Percentiles rank a stretch among this genome's conserved stretches.
Evolutionary conservation across 2,113 vertebrate species (phyloP).

Genomic region (Heloderma charlesbogerti): DNA sequence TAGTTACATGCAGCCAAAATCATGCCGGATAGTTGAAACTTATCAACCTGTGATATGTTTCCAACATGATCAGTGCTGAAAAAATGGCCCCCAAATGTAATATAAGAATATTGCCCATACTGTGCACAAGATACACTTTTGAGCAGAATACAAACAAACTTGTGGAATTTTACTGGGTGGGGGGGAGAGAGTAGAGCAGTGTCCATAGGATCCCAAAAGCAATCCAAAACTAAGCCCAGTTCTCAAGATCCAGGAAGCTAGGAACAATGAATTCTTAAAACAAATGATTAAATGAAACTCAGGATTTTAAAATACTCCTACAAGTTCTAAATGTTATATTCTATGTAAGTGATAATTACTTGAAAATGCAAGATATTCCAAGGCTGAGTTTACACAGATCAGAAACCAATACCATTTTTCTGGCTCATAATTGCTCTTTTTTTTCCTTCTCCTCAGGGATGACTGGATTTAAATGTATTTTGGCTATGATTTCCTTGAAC

Average conservation of each 20-base stretch:
- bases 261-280: not conserved
- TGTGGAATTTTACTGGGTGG: not conserved
- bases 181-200: too few relatives aligned
- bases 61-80: not conserved
- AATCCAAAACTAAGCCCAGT: not conserved
- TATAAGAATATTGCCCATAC: not conserved
- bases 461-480: not conserved
- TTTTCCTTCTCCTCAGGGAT: not conserved
- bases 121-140: not conserved
- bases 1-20: not conserved
- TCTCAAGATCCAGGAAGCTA: not conserved
- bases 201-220: not conserved
- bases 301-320: not conserved
- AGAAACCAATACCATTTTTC: not conserved
- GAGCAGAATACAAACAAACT: not conserved
- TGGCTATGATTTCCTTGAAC: not conserved
- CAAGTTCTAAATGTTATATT: not conserved
- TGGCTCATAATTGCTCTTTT: not conserved
- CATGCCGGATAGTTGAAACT: not conserved
- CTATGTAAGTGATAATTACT: not conserved
- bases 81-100: not conserved
- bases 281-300: not conserved
- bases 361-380: not conserved
- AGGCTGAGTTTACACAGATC: not conserved
- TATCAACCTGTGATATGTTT: not conserved